Evolutionary conservation across 2,113 vertebrate species (phyloP).

Genomic region (Paracanthobrama guichenoti): DNA sequence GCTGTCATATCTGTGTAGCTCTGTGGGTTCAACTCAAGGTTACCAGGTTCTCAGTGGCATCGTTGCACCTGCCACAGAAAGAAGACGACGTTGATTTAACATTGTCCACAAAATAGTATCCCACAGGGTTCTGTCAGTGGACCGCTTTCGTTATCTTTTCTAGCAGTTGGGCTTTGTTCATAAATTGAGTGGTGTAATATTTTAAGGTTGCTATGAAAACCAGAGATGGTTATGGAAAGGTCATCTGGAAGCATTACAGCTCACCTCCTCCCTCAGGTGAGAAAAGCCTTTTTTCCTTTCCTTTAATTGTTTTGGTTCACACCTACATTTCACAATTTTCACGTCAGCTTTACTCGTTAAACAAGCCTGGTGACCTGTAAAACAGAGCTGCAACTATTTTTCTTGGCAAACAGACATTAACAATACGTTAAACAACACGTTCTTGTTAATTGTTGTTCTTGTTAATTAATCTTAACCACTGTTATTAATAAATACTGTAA

Average conservation of each 20-base stretch:
- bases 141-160: not conserved
- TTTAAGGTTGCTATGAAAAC: constrained; percentile 3
- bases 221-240: not conserved
- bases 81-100: constrained; percentile 59
- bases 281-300: not conserved
- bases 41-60: constrained; percentile 71
- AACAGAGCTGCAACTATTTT: not conserved
- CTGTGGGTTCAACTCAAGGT: constrained; percentile 72
- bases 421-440: too few species aligned
- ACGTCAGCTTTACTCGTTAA: not conserved
- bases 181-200: constrained; percentile 36
- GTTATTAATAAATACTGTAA: not conserved
- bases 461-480: too few species aligned
- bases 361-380: not conserved
- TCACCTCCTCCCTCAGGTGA: not conserved
- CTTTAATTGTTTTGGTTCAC: not conserved
- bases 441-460: too few species aligned
- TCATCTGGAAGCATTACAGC: not conserved
- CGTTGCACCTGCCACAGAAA: constrained; percentile 62
- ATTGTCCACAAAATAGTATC: constrained; percentile 58
- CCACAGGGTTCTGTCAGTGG: constrained; percentile 39
- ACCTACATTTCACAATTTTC: constrained; percentile 15
- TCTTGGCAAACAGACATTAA: not conserved
- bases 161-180: constrained; percentile 36
- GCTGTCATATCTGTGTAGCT: constrained; percentile 73